Percentiles rank a stretch among this genome's conserved stretches.
These are phyloP conservation scores for Plumapathes pennacea DNA, from an alignment of 92 coral and sea anemone species.

Conservation along the genomic window DNA sequence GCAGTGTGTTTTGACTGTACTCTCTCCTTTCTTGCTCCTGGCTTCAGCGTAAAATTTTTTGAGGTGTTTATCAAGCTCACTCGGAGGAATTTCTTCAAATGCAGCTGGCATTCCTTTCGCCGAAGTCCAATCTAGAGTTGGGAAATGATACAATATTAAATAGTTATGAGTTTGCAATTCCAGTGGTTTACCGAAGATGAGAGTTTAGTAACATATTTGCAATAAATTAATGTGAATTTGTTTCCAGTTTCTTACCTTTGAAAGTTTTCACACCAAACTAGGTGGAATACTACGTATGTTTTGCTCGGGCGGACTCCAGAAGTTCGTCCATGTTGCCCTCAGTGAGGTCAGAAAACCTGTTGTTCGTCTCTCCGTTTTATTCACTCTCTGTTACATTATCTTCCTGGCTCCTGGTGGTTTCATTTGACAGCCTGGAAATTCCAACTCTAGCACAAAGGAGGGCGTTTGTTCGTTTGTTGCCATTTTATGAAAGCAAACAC, in stretches of 20 bases:
- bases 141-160: too few relatives aligned
- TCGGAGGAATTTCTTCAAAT: slow-evolving; percentile 1
- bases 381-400: too few relatives aligned
- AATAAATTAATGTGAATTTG: too few relatives aligned
- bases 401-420: too few relatives aligned
- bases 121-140: slow-evolving; percentile 11
- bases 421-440: too few relatives aligned
- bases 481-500: too few relatives aligned
- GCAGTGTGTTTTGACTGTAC: slow-evolving; percentile 33
- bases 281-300: slow-evolving; percentile 20
- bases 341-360: slow-evolving; percentile 5
- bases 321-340: slow-evolving; percentile 12
- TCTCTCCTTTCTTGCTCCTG: slow-evolving; percentile 18
- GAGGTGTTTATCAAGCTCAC: slow-evolving; percentile 12
- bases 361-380: too few relatives aligned
- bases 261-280: slow-evolving; percentile 23
- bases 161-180: too few relatives aligned
- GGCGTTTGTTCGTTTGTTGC: too few relatives aligned
- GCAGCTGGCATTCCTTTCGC: neutral
- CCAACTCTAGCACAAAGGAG: too few relatives aligned
- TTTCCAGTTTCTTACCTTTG: slow-evolving; percentile 26
- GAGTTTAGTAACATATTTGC: too few relatives aligned
- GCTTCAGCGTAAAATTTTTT: slow-evolving; percentile 38
- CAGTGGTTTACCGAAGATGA: too few relatives aligned
- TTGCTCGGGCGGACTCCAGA: slow-evolving; percentile 16